phyloP scores from a whole-genome alignment of 2,888 invertebrate species.

The Clusia tigrina region DNA sequence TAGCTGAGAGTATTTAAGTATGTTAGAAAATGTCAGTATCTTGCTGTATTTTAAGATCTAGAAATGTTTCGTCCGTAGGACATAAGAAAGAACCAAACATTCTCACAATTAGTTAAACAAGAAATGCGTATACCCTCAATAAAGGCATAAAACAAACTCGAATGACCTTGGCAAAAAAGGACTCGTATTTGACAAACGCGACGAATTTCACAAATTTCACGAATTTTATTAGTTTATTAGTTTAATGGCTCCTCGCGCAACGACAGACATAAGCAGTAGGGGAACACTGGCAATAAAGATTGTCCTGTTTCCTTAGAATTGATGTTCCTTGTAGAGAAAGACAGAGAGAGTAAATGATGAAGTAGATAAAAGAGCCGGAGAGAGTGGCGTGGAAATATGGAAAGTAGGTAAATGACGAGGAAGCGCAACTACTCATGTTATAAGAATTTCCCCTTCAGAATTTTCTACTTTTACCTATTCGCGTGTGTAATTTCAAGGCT shows the following conservation, averaged over 20 bases:
- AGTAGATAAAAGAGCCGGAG: no score
- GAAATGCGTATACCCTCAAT: slow-evolving; percentile 8
- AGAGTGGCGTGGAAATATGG: no score
- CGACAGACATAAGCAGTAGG: not conserved
- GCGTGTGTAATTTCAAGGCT: slow-evolving; percentile 48
- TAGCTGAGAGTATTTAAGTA: no score
- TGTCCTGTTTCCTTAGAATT: slow-evolving; percentile 21
- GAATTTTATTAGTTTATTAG: slow-evolving; percentile 46
- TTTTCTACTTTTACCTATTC: slow-evolving; percentile 18
- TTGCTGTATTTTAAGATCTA: no score
- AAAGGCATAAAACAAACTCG: slow-evolving; percentile 29
- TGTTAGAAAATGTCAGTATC: no score
- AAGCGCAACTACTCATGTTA: no score
- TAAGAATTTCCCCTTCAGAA: not conserved
- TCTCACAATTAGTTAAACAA: not conserved
- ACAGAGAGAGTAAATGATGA: not conserved
- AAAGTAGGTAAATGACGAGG: no score
- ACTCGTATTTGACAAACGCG: slow-evolving; percentile 29
- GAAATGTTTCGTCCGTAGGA: no score
- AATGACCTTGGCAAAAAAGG: slow-evolving; percentile 32
- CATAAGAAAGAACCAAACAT: not conserved
- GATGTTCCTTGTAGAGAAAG: slow-evolving; percentile 11
- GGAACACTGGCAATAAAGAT: not conserved
- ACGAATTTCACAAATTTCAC: slow-evolving; percentile 35
- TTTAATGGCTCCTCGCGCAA: slow-evolving; percentile 36